Percentiles rank a stretch among this genome's conserved stretches.
These are phyloP conservation scores for Chrysotoxum bicinctum DNA, from an alignment of 2,888 invertebrate species.

Conservation along the genomic window DNA sequence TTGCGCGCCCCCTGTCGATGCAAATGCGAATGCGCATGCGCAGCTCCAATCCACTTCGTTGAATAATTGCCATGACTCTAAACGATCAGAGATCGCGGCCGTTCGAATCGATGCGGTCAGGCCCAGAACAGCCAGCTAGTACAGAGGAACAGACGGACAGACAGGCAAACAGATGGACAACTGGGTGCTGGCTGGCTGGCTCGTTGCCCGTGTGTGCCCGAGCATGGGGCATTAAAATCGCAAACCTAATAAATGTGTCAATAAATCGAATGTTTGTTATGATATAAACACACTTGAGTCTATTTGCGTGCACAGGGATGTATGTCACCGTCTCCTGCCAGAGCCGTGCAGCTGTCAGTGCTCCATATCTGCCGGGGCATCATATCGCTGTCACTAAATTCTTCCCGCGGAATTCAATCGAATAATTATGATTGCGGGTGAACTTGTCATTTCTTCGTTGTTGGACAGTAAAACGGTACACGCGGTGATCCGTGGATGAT, in stretches of 20 bases:
- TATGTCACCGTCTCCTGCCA: neutral
- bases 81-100: slow-evolving; percentile 54
- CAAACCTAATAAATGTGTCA: slow-evolving; percentile 71
- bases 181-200: slow-evolving; percentile 34
- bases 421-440: slow-evolving; percentile 71
- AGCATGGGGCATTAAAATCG: slow-evolving; percentile 49
- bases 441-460: slow-evolving; percentile 63
- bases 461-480: slow-evolving; percentile 46
- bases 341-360: slow-evolving; percentile 49
- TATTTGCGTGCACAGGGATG: slow-evolving; percentile 42
- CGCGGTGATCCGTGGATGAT: slow-evolving; percentile 37
- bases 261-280: slow-evolving; percentile 71
- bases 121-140: neutral
- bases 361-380: slow-evolving; percentile 45
- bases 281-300: slow-evolving; percentile 61
- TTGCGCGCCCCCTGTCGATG: slow-evolving; percentile 8
- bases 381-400: slow-evolving; percentile 59
- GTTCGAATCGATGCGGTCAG: slow-evolving; percentile 39
- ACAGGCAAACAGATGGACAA: slow-evolving; percentile 41
- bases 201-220: slow-evolving; percentile 11
- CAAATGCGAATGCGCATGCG: slow-evolving; percentile 17
- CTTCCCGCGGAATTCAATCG: slow-evolving; percentile 52
- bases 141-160: slow-evolving; percentile 25
- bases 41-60: slow-evolving; percentile 45
- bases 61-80: slow-evolving; percentile 71